Conservation (phyloP, 2,888 invertebrate genomes). For the Oligia fasciuncula region DNA sequence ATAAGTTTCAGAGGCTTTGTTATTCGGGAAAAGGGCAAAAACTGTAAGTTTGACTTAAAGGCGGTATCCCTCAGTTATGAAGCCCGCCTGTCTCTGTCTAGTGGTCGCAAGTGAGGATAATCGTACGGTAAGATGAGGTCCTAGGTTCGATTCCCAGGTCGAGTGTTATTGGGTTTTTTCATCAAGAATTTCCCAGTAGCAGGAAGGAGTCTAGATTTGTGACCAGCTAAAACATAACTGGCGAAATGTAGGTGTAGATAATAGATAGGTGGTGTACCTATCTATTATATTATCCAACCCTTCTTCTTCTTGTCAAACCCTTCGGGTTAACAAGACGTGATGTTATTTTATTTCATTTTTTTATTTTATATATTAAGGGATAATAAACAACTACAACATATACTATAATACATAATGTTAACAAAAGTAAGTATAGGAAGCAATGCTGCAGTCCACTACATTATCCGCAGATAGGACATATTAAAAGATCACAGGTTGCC, state of each 20-base stretch:
- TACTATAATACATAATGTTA: too few relatives aligned
- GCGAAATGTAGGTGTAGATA: not conserved
- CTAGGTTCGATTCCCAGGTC: not conserved
- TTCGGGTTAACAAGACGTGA: not conserved
- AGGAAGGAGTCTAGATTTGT: not conserved
- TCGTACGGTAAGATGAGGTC: not conserved
- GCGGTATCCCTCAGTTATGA: not conserved
- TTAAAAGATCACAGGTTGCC: too few relatives aligned
- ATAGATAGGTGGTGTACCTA: too few relatives aligned
- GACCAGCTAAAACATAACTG: not conserved
- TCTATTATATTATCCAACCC: too few relatives aligned
- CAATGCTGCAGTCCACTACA: too few relatives aligned
- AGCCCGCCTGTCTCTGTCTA: not conserved
- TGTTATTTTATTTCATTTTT: too few relatives aligned
- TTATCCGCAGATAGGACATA: too few relatives aligned
- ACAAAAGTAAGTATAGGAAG: too few relatives aligned
- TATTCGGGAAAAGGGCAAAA: not conserved
- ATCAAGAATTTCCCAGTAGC: not conserved
- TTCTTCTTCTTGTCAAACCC: not conserved
- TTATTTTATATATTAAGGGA: too few relatives aligned
- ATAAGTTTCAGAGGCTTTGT: slow-evolving; percentile 14
- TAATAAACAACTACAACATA: too few relatives aligned
- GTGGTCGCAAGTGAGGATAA: not conserved
- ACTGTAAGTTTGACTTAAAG: too few relatives aligned
- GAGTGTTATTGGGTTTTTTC: not conserved